Base-by-base conservation (phyloP, 2,797 vertebrate species). In the Cottoperca gobio region DNA sequence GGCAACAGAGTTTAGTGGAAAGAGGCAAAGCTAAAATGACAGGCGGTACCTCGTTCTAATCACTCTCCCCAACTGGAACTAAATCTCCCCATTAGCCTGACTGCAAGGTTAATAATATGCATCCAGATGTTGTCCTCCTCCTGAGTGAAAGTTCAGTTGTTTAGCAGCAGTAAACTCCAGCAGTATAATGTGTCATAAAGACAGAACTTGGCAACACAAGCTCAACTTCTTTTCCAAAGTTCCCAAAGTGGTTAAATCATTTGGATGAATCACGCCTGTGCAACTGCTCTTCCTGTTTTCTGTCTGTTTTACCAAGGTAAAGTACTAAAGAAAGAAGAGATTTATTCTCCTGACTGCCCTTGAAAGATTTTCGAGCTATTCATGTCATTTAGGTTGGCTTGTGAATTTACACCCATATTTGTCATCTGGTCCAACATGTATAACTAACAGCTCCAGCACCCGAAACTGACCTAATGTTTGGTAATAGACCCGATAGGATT, bases 21-120 rank as follows among this genome's bases (percentile, higher is more conserved):
- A 82, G 86, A 90, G 79, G 82, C 69, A 64, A 93, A 92, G 79
- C 80, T 74, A 85, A 93, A 84, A 87, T 91, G 92, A 93, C 89
- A 92, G 81, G 88, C 79, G 71, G 61, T 82, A 45, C 81, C 67
- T 81, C 62, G 39, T 55, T 70, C 60, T 91, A 93, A 94, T 93
- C 81, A 81, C 66, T 70, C 68, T 72, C 65, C 67, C 72, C 63
- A 65, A 53, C 81, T 43, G 76, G 84, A 92, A 91, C 87, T 79
- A 92, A 93, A 88, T 82, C 67, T 77, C 58, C 77, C 69, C 73
- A 92, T 93, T 92, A 93, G 83, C 75, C 75, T 21, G 83, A 75
- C 86, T 68, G 65, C 57, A 86, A 93, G 93, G 91, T 91, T 85
- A 81, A 90, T 91, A 82, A 88, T 68, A 81, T 2, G 61, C 75